These are phyloP conservation scores for Galerucella nymphaeae DNA, from an alignment of 2,888 invertebrate genomes.

Conservation along the genomic window DNA sequence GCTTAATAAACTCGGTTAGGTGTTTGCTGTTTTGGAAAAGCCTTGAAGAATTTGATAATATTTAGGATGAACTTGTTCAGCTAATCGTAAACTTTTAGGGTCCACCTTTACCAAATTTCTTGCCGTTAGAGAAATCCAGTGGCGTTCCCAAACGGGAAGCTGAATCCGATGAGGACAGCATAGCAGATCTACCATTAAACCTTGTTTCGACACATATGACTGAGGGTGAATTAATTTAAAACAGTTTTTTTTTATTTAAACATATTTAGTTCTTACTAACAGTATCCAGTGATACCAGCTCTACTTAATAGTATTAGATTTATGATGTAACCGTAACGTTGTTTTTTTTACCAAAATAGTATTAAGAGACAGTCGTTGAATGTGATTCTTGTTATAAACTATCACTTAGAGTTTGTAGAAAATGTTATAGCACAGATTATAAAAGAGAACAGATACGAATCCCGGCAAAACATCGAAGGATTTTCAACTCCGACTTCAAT, in stretches of 20 bases:
- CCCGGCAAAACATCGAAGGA: too few relatives aligned
- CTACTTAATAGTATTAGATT: conserved; percentile 50
- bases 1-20: not conserved
- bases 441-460: too few relatives aligned
- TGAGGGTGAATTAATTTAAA: conserved; percentile 67
- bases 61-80: too few relatives aligned
- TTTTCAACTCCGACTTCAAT: too few relatives aligned
- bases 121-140: conserved; percentile 58
- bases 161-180: conserved; percentile 66
- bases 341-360: conserved; percentile 33
- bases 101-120: conserved; percentile 64
- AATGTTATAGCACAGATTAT: too few relatives aligned
- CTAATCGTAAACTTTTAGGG: conserved; percentile 41
- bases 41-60: too few relatives aligned
- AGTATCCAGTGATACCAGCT: conserved; percentile 52
- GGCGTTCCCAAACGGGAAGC: conserved; percentile 57
- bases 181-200: conserved; percentile 75
- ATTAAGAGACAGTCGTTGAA: conserved; percentile 4
- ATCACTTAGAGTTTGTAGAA: not conserved
- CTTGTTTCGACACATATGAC: conserved; percentile 77
- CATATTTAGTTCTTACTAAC: conserved; percentile 20
- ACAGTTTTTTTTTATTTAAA: conserved; percentile 20
- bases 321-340: conserved; percentile 37
- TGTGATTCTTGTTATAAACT: not conserved
- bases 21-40: not conserved